Conservation (phyloP, 2,797 vertebrate genomes). For the Phataginus tetradactyla region DNA sequence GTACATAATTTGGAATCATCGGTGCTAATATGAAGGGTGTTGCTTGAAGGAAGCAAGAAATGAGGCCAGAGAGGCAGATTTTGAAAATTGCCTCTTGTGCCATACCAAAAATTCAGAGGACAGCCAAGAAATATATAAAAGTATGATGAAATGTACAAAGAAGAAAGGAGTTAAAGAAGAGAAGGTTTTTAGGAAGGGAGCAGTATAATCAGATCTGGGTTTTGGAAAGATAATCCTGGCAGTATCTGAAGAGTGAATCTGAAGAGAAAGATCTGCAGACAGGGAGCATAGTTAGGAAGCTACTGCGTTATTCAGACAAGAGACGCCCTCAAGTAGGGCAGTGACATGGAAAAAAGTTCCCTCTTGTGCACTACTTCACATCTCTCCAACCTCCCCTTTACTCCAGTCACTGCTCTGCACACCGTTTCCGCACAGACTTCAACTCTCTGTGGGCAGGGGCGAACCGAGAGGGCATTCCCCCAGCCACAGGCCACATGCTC, state of each 20-base stretch:
- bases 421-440: neutral
- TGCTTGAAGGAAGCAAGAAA: neutral
- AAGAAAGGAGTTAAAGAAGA: neutral
- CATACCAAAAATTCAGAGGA: neutral
- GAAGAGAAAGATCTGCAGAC: neutral
- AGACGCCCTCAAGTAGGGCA: neutral
- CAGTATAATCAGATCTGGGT: neutral
- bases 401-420: too few species aligned
- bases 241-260: neutral
- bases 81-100: neutral
- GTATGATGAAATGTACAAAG: neutral
- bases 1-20: neutral
- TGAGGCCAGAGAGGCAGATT: neutral
- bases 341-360: neutral
- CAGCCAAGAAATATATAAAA: neutral
- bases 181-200: neutral
- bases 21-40: neutral
- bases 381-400: neutral
- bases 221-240: constrained; percentile 15
- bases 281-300: neutral
- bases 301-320: neutral
- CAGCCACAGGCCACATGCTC: neutral
- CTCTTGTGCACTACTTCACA: neutral
- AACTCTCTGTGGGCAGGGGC: neutral
- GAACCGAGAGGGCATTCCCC: too few species aligned